phyloP scores from a whole-genome alignment of 2,797 vertebrate genomes.

The Anguilla marmorata region DNA sequence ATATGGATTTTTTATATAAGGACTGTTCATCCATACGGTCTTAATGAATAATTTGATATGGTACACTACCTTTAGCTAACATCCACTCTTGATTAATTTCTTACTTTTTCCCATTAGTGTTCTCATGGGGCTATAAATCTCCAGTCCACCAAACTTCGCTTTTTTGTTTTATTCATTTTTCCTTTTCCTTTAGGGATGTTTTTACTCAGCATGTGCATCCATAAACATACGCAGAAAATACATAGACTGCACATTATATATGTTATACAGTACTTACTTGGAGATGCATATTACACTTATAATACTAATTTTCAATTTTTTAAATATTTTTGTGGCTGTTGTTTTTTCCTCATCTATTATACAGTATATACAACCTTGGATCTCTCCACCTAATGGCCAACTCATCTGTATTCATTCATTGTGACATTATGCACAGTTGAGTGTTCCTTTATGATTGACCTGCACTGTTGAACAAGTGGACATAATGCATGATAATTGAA shows the following conservation, averaged over 20 bases:
- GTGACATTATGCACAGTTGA: constrained; percentile 5
- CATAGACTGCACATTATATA: neutral
- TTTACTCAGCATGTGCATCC: neutral
- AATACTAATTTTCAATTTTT: neutral
- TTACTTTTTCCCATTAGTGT: neutral
- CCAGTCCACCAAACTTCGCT: neutral
- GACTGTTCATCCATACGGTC: neutral
- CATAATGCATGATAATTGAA: neutral
- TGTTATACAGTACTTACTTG: neutral
- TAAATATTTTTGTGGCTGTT: neutral
- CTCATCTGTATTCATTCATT: constrained; percentile 1
- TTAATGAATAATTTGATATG: neutral
- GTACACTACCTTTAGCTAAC: neutral
- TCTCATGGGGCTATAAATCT: neutral
- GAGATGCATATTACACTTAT: neutral
- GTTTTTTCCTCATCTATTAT: neutral
- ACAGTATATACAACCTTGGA: constrained; percentile 1
- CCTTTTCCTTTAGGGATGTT: neutral
- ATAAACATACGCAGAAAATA: neutral
- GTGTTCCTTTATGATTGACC: neutral
- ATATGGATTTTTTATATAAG: neutral
- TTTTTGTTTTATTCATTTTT: neutral
- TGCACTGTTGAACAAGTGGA: neutral
- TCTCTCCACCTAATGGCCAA: neutral
- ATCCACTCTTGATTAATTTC: neutral